phyloP scores from a whole-genome alignment of 2,797 vertebrate genomes.

The Hozukius guyotensis region DNA sequence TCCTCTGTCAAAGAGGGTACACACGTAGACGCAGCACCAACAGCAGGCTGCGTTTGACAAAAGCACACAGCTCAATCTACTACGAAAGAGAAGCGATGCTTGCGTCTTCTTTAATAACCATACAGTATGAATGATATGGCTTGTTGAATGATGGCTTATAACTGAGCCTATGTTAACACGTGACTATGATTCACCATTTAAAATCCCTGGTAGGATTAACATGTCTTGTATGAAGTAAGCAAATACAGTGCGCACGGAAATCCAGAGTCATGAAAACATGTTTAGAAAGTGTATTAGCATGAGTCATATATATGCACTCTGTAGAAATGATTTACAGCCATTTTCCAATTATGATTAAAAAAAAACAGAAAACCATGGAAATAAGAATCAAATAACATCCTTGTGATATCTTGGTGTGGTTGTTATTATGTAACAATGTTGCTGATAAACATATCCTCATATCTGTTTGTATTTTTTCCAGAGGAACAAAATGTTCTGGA shows the following conservation, averaged over 20 bases:
- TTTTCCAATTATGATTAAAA: conserved; percentile 5
- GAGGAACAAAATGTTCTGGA: conserved; percentile 78
- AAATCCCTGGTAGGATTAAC: conserved; percentile 49
- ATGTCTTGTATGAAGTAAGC: conserved; percentile 2
- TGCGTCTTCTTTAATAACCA: not conserved
- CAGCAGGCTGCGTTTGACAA: not conserved
- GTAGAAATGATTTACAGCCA: not conserved
- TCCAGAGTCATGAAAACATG: conserved; percentile 43
- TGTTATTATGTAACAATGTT: conserved; percentile 51
- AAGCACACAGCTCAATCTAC: not conserved
- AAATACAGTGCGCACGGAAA: conserved; percentile 14
- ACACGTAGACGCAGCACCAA: conserved; percentile 16
- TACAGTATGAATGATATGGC: not conserved
- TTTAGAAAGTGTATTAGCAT: conserved; percentile 3
- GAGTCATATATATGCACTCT: conserved; percentile 24
- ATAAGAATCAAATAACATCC: conserved; percentile 16
- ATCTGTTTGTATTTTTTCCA: conserved; percentile 51
- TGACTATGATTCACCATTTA: conserved; percentile 7
- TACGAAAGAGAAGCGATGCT: not conserved
- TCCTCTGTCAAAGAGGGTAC: conserved; percentile 73
- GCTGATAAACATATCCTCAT: conserved; percentile 58
- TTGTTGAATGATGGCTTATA: not conserved
- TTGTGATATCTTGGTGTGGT: conserved; percentile 3
- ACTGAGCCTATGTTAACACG: not conserved
- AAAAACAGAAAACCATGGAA: conserved; percentile 1